A percentile compares a stretch with the other conserved stretches of the same genome.
These are phyloP conservation scores for Netelia virgata DNA, from an alignment of 2,888 invertebrate genomes.

Conservation along the genomic window DNA sequence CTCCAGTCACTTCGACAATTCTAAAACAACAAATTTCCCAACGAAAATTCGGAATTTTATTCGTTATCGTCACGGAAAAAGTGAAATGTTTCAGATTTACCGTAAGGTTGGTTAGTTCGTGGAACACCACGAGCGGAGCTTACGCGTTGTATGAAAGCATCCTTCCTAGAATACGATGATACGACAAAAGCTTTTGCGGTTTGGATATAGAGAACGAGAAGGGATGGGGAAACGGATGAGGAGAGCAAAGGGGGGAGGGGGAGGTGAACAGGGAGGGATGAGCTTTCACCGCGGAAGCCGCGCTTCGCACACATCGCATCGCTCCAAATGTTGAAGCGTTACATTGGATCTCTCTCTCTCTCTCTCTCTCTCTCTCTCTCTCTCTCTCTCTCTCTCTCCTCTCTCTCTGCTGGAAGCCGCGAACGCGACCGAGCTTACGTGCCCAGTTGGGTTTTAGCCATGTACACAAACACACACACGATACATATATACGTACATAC, in stretches of 20 bases:
- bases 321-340: slow-evolving; percentile 51
- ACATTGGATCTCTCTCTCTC: slow-evolving; percentile 22
- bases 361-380: slow-evolving; percentile 21
- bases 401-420: slow-evolving; percentile 28
- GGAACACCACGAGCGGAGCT: not conserved
- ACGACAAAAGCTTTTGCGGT: slow-evolving; percentile 55
- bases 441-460: slow-evolving; percentile 28
- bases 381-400: slow-evolving; percentile 22
- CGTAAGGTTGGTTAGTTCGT: not conserved
- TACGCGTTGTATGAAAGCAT: slow-evolving; percentile 4
- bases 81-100: not conserved
- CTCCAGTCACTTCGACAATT: no score
- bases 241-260: not conserved
- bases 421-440: slow-evolving; percentile 53
- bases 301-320: slow-evolving; percentile 47
- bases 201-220: slow-evolving; percentile 19
- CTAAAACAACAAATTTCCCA: no score
- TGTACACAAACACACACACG: not conserved
- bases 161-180: slow-evolving; percentile 21
- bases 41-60: not conserved
- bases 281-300: slow-evolving; percentile 56
- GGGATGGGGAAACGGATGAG: not conserved
- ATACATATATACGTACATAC: not conserved
- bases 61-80: not conserved
- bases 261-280: slow-evolving; percentile 18